Base-by-base conservation (phyloP, 2,888 invertebrate species). In the Leptothorax acervorum region DNA sequence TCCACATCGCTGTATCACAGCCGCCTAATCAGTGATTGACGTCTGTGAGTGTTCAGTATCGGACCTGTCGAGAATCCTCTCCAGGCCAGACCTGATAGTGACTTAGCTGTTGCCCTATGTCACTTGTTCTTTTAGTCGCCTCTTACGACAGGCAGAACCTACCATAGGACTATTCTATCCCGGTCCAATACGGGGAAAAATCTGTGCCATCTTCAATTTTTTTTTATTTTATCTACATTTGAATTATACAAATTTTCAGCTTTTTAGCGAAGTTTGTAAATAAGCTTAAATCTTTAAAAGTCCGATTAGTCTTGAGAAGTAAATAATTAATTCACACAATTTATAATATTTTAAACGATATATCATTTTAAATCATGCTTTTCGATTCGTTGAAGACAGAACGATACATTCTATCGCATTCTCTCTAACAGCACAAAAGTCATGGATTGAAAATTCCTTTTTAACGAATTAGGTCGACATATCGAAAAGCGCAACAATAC, bases 401-500 rank as follows among this genome's bases (percentile, higher is more conserved):
- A 11, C 12, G 5, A 53, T 35, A 12, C 3, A 18, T n/a, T 63
- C 63, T 60, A 60, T 28, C 12, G 15, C n/a, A 31, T 35, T 74
- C 45, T 62, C 53, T 15, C 1, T 15, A 15, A 12, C 42, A 31
- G 12, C 18, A 23, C 6, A n/a, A 51, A 51, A 63, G 23, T 65
- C 28, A 28, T 12, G 15, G 12, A 66, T 65, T n/a, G 11, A 76
- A 48, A 65, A 65, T 28, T 39, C 18, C 23, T 79, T 51, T 70
- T 53, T 35, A 35, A 45, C 42, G 45, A 79, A 79, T 79, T 31
- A 48, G 45, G 48, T 23, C 35, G 45, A 70, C 23, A 9, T 28
- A 76, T 65, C 75, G 42, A 66, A 55, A 42, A n/a, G 53, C 18
- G 53, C 53, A 31, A 62, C 28, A 23, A 79, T 65, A 28, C 23